Percentiles rank a stretch among this genome's conserved stretches.
Conservation (phyloP, 2,888 invertebrate species). For the Dolichomitus sp. region DNA sequence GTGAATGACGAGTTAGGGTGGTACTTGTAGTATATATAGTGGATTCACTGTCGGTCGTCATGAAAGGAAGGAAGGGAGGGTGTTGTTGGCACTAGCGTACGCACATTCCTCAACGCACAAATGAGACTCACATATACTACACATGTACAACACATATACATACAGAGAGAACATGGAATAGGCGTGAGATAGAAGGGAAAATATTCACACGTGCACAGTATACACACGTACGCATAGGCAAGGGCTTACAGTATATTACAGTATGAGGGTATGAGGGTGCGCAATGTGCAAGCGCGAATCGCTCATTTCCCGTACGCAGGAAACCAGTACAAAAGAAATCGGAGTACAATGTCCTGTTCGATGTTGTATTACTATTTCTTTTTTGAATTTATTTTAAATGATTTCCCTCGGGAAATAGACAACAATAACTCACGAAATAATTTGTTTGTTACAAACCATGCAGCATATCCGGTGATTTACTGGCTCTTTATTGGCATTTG, state of each 20-base stretch:
- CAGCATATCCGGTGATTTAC: too few species aligned
- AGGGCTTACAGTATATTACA: conserved; percentile 11
- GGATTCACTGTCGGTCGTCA: not conserved
- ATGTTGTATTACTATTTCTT: too few species aligned
- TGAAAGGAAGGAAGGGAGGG: conserved; percentile 34
- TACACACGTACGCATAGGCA: not conserved
- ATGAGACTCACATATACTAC: conserved; percentile 17
- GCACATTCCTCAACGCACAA: conserved; percentile 48
- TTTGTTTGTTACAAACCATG: too few species aligned
- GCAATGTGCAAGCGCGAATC: conserved; percentile 6
- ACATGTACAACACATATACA: not conserved
- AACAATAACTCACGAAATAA: too few species aligned
- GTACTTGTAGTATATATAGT: not conserved
- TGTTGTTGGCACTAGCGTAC: conserved; percentile 26
- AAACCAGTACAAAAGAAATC: not conserved
- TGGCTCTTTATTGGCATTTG: too few species aligned
- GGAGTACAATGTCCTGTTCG: conserved; percentile 24
- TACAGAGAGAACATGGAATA: conserved; percentile 45
- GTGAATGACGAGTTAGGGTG: conserved; percentile 9
- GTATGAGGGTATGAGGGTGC: conserved; percentile 21
- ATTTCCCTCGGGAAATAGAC: too few species aligned
- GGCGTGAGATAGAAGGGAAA: conserved; percentile 52
- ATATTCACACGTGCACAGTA: conserved; percentile 26
- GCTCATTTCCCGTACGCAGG: conserved; percentile 41
- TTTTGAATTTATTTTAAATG: too few species aligned